phyloP scores from a whole-genome alignment of 2,888 invertebrate species.

The Ariolimax columbianus region DNA sequence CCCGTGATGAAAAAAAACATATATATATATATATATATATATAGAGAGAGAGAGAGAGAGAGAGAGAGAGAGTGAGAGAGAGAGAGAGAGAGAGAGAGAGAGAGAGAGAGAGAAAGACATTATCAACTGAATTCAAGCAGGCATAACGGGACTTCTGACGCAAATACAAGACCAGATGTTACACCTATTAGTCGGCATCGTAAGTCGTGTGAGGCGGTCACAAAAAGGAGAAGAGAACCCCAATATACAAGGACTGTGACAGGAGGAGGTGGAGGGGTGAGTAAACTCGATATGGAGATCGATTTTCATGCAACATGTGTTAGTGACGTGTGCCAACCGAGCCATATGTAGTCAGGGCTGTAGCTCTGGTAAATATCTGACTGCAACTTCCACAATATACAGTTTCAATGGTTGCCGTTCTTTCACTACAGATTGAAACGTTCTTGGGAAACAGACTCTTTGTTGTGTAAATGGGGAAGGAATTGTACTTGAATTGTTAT shows the following conservation, averaged over 20 bases:
- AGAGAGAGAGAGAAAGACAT: neutral
- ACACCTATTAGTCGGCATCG: neutral
- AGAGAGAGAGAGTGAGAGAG: no score
- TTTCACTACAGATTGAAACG: neutral
- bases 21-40: no score
- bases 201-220: neutral
- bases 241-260: no score
- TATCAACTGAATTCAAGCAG: neutral
- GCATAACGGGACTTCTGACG: neutral
- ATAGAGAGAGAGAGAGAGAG: no score
- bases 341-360: neutral
- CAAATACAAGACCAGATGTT: neutral
- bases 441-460: neutral
- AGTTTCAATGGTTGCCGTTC: neutral
- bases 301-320: conserved; percentile 9
- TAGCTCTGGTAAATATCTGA: neutral
- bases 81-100: no score
- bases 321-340: conserved; percentile 1
- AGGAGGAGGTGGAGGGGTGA: neutral
- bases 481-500: no score
- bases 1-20: no score
- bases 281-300: neutral
- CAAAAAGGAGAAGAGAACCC: neutral
- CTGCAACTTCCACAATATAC: neutral
- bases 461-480: no score